Conservation (phyloP, 2,113 vertebrate species). For the Sclerurus mexicanus region DNA sequence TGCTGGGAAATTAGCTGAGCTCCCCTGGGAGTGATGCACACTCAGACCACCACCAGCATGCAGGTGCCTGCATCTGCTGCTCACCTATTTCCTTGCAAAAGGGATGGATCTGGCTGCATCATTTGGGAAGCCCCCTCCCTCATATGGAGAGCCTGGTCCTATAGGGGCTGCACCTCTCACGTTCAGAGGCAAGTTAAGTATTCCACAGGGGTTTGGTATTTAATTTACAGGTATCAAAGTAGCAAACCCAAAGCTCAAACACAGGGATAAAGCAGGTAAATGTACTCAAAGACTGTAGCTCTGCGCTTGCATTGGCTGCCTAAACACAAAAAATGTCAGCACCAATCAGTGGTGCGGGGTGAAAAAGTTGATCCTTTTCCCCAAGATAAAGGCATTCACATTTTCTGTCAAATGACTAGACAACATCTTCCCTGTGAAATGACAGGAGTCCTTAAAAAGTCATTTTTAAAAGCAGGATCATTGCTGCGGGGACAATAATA, state of each 20-base stretch:
- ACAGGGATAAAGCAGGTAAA: neutral
- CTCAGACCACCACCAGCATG: neutral
- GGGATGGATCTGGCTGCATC: too few relatives aligned
- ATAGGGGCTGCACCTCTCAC: neutral
- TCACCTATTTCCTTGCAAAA: neutral
- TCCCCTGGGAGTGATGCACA: too few relatives aligned
- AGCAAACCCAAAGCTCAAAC: neutral
- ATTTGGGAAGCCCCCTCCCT: fast-evolving
- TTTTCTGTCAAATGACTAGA: neutral
- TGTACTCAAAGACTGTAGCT: neutral
- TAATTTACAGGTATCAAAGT: neutral
- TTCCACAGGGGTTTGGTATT: neutral
- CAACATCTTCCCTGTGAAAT: neutral
- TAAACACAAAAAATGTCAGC: neutral
- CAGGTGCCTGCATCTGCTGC: neutral
- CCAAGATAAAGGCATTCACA: neutral
- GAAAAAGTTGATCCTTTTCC: neutral
- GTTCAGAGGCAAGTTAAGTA: neutral
- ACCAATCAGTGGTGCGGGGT: neutral
- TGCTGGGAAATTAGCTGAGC: neutral
- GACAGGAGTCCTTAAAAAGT: neutral
- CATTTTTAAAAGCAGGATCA: neutral
- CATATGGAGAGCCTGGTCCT: fast-evolving
- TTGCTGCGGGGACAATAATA: neutral
- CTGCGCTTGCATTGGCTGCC: neutral